Percentiles rank a stretch among this genome's conserved stretches.
Evolutionary conservation across 2,888 invertebrate genomes (phyloP).

Genomic region (Chrysodeixis includens): DNA sequence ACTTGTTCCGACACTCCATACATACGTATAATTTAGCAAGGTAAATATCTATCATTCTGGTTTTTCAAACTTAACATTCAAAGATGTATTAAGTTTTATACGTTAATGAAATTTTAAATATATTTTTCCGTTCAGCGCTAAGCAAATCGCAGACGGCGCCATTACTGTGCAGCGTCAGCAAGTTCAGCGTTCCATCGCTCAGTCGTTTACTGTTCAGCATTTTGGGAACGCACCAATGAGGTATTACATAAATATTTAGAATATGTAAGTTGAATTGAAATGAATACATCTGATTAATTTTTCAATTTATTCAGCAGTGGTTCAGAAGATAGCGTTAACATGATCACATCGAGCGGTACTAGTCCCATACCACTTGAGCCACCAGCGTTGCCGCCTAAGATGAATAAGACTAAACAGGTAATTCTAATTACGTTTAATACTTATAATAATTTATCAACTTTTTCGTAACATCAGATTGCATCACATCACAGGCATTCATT

Average conservation of each 20-base stretch:
- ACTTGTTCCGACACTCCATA: constrained; percentile 96
- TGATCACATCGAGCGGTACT: constrained; percentile 81
- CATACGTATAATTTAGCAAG: constrained; percentile 92
- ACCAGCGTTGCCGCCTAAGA: constrained; percentile 89
- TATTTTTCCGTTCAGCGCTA: constrained; percentile 78
- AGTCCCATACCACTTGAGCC: constrained; percentile 86
- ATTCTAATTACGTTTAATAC: not conserved
- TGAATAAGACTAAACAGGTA: constrained; percentile 83
- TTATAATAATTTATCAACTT: too few relatives aligned
- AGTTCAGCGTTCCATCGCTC: constrained; percentile 83
- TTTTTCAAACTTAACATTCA: too few relatives aligned
- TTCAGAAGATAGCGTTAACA: constrained; percentile 84
- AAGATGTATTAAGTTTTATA: too few relatives aligned
- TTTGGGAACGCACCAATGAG: constrained; percentile 83
- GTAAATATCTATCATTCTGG: constrained; percentile 66
- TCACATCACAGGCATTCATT: too few relatives aligned
- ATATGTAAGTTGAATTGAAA: not conserved
- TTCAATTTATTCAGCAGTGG: constrained; percentile 68
- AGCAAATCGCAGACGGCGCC: constrained; percentile 75
- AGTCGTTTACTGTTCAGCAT: constrained; percentile 85
- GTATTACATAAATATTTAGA: constrained; percentile 52
- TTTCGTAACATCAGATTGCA: too few relatives aligned
- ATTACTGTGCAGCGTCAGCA: constrained; percentile 80
- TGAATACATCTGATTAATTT: not conserved
- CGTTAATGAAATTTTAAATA: too few relatives aligned